Evolutionary conservation across 2,888 invertebrate species (phyloP).

Genomic region (Noctua fimbriata): DNA sequence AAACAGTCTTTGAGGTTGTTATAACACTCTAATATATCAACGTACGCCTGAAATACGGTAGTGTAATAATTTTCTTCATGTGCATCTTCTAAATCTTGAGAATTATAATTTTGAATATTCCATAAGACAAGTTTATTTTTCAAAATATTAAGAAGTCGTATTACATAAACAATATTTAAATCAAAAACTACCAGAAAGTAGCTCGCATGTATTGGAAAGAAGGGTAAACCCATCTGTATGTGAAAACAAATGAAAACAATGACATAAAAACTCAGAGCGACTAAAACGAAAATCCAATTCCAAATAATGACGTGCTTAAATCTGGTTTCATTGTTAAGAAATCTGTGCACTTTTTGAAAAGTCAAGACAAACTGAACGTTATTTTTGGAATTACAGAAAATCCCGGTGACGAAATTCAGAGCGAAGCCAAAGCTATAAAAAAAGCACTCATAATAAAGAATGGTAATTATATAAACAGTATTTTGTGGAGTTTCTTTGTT

Average conservation of each 20-base stretch:
- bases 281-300: conserved; percentile 31
- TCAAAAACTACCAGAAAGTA: conserved; percentile 23
- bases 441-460: not conserved
- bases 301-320: conserved; percentile 2
- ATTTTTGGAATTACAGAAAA: not conserved
- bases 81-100: not conserved
- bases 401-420: not conserved
- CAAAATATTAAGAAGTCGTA: conserved; percentile 17
- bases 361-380: not conserved
- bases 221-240: not conserved
- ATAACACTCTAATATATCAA: conserved; percentile 42
- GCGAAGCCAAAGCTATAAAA: not conserved
- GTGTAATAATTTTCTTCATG: not conserved
- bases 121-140: conserved; percentile 32
- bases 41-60: conserved; percentile 22
- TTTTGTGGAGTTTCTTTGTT: not conserved
- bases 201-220: not conserved
- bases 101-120: conserved; percentile 15
- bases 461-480: not conserved
- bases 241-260: not conserved
- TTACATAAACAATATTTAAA: conserved; percentile 16
- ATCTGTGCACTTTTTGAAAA: conserved; percentile 41
- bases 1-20: conserved; percentile 21
- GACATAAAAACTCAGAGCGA: not conserved
- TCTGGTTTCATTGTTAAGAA: conserved; percentile 13